phyloP scores from a whole-genome alignment of 2,797 vertebrate genomes.

The Xyrichtys novacula region DNA sequence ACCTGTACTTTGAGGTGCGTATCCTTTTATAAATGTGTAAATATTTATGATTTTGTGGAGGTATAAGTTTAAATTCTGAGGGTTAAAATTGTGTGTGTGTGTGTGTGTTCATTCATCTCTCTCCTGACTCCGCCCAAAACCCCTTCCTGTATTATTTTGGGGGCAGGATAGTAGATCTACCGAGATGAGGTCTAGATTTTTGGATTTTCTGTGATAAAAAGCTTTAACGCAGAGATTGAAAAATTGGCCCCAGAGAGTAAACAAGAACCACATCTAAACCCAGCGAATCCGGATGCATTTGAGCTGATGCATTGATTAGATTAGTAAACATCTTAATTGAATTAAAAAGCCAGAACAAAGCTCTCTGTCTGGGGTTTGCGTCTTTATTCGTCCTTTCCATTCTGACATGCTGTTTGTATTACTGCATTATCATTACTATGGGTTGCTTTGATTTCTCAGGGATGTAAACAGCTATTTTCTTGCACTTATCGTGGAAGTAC shows the following conservation, averaged over 20 bases:
- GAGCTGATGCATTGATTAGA: slow-evolving; percentile 81
- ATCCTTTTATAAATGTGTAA: neutral
- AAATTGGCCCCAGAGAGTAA: slow-evolving; percentile 83
- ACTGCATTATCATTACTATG: slow-evolving; percentile 58
- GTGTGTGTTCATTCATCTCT: slow-evolving; percentile 11
- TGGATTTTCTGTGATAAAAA: slow-evolving; percentile 72
- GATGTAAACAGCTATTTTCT: slow-evolving; percentile 42
- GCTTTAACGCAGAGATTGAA: slow-evolving; percentile 73
- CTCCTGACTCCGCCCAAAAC: slow-evolving; percentile 9
- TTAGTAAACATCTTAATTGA: slow-evolving; percentile 84
- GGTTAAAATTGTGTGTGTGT: neutral
- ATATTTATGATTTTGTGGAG: slow-evolving; percentile 5
- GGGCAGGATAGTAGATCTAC: slow-evolving; percentile 37
- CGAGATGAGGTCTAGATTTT: slow-evolving; percentile 44
- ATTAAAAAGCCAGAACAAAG: slow-evolving; percentile 82
- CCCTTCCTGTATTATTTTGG: slow-evolving; percentile 40
- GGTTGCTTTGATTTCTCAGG: slow-evolving; percentile 56
- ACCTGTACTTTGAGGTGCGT: slow-evolving; percentile 95
- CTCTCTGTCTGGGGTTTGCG: slow-evolving; percentile 58
- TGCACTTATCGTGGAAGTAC: slow-evolving; percentile 22
- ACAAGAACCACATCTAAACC: slow-evolving; percentile 81
- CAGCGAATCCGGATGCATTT: slow-evolving; percentile 80
- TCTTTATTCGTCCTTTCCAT: slow-evolving; percentile 63
- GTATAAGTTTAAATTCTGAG: slow-evolving; percentile 1
- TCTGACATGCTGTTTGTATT: slow-evolving; percentile 73